These are phyloP conservation scores for Ectemnius cavifrons DNA, from an alignment of 2,888 invertebrate species.

Conservation along the genomic window DNA sequence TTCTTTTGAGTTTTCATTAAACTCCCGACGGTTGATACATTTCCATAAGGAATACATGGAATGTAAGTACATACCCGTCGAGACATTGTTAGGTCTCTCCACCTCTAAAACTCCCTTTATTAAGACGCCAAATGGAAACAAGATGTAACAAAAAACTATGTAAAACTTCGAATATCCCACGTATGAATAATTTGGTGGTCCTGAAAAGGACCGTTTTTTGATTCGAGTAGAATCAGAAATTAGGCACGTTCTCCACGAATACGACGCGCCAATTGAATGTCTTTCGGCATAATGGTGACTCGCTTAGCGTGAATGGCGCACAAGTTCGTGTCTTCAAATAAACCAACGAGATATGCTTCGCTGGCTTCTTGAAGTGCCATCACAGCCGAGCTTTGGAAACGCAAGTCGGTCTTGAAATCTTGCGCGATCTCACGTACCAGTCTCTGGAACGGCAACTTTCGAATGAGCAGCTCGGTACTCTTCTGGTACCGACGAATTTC, in stretches of 20 bases:
- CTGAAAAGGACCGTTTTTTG: constrained; percentile 63
- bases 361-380: constrained; percentile 84
- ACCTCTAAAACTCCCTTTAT: too few relatives aligned
- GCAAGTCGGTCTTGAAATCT: constrained; percentile 85
- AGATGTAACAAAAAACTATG: too few relatives aligned
- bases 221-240: constrained; percentile 22
- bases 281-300: constrained; percentile 52
- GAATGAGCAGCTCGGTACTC: constrained; percentile 85
- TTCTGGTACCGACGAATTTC: constrained; percentile 87
- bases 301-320: constrained; percentile 51
- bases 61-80: too few relatives aligned
- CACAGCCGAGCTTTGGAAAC: constrained; percentile 84
- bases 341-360: constrained; percentile 83
- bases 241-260: constrained; percentile 80
- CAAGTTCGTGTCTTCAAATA: constrained; percentile 50
- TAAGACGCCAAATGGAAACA: too few relatives aligned
- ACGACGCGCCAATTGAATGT: constrained; percentile 68
- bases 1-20: too few relatives aligned
- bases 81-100: too few relatives aligned
- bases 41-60: too few relatives aligned
- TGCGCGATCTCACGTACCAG: constrained; percentile 86
- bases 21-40: too few relatives aligned
- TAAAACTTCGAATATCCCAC: too few relatives aligned
- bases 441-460: constrained; percentile 86
- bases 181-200: constrained; percentile 47